Percentiles rank a stretch among this genome's conserved stretches.
These are phyloP conservation scores for Oncorhynchus gorbuscha DNA, from an alignment of 2,113 vertebrate species.

Conservation along the genomic window DNA sequence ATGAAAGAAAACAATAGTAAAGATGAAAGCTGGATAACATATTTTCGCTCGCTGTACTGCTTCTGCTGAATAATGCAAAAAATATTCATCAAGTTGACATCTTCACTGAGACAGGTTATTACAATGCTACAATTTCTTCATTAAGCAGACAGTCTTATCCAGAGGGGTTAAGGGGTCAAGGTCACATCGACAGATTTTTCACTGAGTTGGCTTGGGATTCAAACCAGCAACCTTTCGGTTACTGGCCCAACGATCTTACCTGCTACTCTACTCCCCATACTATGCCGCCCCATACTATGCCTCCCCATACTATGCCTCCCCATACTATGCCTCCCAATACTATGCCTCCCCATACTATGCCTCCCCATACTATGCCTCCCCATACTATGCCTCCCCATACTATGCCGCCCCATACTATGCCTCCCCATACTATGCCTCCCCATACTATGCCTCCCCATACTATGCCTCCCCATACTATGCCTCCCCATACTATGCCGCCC, in stretches of 20 bases:
- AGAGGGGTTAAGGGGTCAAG: not conserved
- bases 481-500: not conserved
- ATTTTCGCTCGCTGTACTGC: conserved; percentile 57
- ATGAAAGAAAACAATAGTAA: conserved; percentile 50
- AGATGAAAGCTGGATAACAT: conserved; percentile 71
- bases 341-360: not conserved
- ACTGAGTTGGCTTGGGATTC: too few relatives aligned
- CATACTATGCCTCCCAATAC: not conserved
- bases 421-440: too few relatives aligned
- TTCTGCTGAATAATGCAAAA: conserved; percentile 19
- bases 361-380: too few relatives aligned
- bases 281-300: not conserved
- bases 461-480: too few relatives aligned
- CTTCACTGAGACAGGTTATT: too few relatives aligned
- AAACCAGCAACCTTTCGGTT: too few relatives aligned
- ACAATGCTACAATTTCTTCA: too few relatives aligned
- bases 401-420: not conserved
- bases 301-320: not conserved
- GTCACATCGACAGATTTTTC: too few relatives aligned
- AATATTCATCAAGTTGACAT: conserved; percentile 55
- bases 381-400: not conserved
- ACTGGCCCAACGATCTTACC: too few relatives aligned
- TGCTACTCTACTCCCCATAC: not conserved
- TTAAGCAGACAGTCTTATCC: too few relatives aligned
- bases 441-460: too few relatives aligned